Evolutionary conservation across 2,888 invertebrate species (phyloP).

Genomic region (Scrobipalpa atriplicella): DNA sequence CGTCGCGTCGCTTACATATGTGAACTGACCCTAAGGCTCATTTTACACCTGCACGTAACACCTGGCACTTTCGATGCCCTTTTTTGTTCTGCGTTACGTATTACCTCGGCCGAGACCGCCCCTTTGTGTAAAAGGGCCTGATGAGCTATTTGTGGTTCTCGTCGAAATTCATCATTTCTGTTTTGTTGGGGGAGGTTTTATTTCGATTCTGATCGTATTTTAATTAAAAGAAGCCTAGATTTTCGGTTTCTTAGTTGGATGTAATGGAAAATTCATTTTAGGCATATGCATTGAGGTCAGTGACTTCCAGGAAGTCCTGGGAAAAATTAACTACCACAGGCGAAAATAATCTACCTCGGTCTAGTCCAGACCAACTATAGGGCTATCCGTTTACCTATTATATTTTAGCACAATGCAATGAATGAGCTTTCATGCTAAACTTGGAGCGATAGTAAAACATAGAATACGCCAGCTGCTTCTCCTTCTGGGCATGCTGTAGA

Average conservation of each 20-base stretch:
- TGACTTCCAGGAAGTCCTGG: not conserved
- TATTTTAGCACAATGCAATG: too few species aligned
- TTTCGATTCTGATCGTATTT: too few species aligned
- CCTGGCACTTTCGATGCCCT: conserved; percentile 38
- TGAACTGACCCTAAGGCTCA: not conserved
- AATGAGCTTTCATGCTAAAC: too few species aligned
- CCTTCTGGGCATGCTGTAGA: too few species aligned
- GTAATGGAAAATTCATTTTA: not conserved
- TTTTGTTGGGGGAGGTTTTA: not conserved
- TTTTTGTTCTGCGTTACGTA: conserved; percentile 4
- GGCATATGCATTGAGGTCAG: not conserved
- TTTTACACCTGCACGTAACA: conserved; percentile 42
- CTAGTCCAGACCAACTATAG: too few species aligned
- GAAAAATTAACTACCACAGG: not conserved
- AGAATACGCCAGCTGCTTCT: too few species aligned
- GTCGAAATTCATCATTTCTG: not conserved
- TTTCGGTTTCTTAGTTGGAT: too few species aligned
- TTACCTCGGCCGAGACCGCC: not conserved
- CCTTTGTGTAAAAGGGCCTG: conserved; percentile 1
- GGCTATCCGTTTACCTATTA: too few species aligned
- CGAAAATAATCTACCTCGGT: too few species aligned
- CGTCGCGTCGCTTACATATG: too few species aligned
- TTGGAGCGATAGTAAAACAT: too few species aligned
- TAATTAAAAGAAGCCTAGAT: not conserved
- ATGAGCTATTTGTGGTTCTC: conserved; percentile 1